Percentiles rank a stretch among this genome's conserved stretches.
Evolutionary conservation across 2,113 vertebrate genomes (phyloP).

Genomic region (Proterorhinus semilunaris): DNA sequence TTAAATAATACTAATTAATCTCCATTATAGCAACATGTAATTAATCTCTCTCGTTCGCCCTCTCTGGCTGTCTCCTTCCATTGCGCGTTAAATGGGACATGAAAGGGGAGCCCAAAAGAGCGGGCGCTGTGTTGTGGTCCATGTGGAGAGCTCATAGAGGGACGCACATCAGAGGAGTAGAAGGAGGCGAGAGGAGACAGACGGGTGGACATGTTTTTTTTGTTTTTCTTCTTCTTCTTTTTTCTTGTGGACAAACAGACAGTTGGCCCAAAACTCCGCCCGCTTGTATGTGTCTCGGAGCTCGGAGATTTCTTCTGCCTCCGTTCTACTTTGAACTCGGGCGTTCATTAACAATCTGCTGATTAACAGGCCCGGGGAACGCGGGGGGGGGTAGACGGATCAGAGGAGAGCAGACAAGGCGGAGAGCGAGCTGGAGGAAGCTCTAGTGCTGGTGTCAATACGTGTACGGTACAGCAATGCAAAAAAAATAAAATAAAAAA

Average conservation of each 20-base stretch:
- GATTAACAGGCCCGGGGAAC: constrained; percentile 70
- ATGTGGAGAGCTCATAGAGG: constrained; percentile 59
- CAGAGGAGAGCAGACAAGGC: constrained; percentile 35
- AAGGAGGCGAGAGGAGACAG: constrained; percentile 40
- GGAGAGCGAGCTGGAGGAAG: constrained; percentile 13
- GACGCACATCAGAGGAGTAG: constrained; percentile 65
- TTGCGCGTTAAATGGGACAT: constrained; percentile 71
- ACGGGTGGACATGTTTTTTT: constrained; percentile 65
- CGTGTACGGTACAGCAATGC: constrained; percentile 16
- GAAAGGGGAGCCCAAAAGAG: constrained; percentile 70
- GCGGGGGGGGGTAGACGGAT: constrained; percentile 53
- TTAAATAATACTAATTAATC: constrained; percentile 77
- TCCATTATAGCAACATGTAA: constrained; percentile 72
- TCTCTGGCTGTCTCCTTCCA: constrained; percentile 58
- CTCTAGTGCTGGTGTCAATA: constrained; percentile 9
- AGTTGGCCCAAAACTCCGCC: constrained; percentile 70
- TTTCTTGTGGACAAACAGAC: constrained; percentile 63
- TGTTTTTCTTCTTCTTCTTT: not conserved
- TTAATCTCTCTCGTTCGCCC: constrained; percentile 66
- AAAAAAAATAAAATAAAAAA: constrained; percentile 3
- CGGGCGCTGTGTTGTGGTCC: constrained; percentile 66
- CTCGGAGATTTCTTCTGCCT: constrained; percentile 5
- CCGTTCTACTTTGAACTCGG: constrained; percentile 68
- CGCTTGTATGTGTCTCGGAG: constrained; percentile 3
- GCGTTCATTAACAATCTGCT: constrained; percentile 75